These are phyloP conservation scores for Seriola dumerili DNA, from an alignment of 2,113 vertebrate genomes.

Conservation along the genomic window DNA sequence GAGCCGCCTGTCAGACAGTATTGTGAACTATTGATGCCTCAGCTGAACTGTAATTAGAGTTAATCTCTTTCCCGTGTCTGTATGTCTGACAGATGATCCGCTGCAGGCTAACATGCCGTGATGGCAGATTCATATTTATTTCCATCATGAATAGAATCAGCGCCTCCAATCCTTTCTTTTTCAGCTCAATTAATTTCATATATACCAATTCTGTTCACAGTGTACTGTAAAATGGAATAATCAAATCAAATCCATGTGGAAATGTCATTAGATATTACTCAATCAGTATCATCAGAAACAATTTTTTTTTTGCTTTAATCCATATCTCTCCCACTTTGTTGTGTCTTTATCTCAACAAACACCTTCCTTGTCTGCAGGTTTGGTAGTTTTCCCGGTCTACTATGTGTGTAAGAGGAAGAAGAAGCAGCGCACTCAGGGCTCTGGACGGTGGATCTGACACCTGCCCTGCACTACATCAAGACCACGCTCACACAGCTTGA, in stretches of 20 bases:
- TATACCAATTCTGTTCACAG: conserved; percentile 18
- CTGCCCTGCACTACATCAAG: conserved; percentile 4
- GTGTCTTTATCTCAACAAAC: background rate
- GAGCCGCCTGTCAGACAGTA: conserved; percentile 21
- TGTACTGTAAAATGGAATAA: background rate
- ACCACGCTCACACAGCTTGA: conserved; percentile 4
- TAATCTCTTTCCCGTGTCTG: conserved; percentile 55
- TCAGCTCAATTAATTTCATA: conserved; percentile 41
- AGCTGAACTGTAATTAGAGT: conserved; percentile 63
- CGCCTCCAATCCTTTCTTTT: background rate
- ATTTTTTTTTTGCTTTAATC: background rate
- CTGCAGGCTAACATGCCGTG: conserved; percentile 31
- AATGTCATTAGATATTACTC: background rate
- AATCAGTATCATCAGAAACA: background rate
- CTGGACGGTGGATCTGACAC: conserved; percentile 80
- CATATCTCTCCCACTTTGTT: background rate
- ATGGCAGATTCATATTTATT: conserved; percentile 58
- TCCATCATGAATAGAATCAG: conserved; percentile 44
- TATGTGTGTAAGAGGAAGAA: conserved; percentile 97
- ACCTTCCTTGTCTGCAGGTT: conserved; percentile 83
- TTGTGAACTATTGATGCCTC: conserved; percentile 39
- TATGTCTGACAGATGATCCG: conserved; percentile 50
- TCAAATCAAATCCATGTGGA: conserved; percentile 6
- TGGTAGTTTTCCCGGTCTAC: conserved; percentile 95
- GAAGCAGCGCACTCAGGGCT: conserved; percentile 90